These are phyloP conservation scores for Neotoma lepida DNA, from an alignment of 2,113 vertebrate genomes.

Conservation along the genomic window DNA sequence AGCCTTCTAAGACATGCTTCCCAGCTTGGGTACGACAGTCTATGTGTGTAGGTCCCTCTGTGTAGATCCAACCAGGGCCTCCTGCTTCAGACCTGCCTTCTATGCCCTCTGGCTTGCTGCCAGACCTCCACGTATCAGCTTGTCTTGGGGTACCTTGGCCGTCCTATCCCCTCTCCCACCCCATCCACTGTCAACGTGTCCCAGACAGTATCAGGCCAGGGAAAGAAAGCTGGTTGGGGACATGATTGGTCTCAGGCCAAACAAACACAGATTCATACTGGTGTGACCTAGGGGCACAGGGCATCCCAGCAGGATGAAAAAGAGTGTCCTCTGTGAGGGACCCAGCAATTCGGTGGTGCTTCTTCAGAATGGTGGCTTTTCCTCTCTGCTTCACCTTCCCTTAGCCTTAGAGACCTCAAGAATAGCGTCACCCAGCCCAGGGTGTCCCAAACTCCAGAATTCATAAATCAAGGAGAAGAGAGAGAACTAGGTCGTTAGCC, in stretches of 20 bases:
- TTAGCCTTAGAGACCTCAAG: background rate
- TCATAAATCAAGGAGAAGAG: background rate
- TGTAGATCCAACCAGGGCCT: background rate
- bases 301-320: background rate
- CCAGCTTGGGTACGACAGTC: background rate
- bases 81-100: background rate
- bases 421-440: background rate
- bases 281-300: background rate
- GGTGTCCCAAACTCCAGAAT: background rate
- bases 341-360: background rate
- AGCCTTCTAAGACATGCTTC: background rate
- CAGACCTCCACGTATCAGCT: background rate
- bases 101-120: background rate
- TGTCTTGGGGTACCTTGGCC: background rate
- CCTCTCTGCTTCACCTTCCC: background rate
- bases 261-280: background rate
- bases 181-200: background rate
- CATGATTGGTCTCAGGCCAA: background rate
- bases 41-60: background rate
- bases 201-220: background rate
- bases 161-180: background rate
- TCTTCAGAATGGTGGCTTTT: background rate
- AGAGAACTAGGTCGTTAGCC: background rate
- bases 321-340: background rate
- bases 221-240: background rate